These are phyloP conservation scores for Pachyuromys duprasi DNA, from an alignment of 2,797 vertebrate genomes.

Conservation along the genomic window DNA sequence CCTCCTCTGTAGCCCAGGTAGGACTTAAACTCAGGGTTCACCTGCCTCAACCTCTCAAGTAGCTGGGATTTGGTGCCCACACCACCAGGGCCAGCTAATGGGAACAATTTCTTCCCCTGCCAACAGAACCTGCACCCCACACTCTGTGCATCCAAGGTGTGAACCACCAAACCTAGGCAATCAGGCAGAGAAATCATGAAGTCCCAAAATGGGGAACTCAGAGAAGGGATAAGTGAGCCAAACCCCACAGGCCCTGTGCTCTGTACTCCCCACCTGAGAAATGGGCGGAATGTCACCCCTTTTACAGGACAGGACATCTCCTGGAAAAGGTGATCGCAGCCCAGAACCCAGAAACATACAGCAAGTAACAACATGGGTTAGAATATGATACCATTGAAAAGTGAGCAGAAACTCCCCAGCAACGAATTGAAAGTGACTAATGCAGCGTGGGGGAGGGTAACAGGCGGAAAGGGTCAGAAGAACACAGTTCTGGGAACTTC, in stretches of 20 bases:
- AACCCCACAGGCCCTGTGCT: background rate
- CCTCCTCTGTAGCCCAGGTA: background rate
- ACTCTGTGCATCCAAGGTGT: fast-evolving
- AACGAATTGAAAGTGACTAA: background rate
- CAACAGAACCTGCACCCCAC: background rate
- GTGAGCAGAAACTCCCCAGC: background rate
- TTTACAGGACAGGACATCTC: background rate
- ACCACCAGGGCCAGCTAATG: no score
- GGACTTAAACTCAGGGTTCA: background rate
- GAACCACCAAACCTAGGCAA: background rate
- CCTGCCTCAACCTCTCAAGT: background rate
- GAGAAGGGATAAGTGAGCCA: background rate
- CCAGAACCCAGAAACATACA: background rate
- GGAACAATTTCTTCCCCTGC: background rate
- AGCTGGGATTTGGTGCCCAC: background rate
- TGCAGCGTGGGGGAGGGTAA: background rate
- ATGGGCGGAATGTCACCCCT: background rate
- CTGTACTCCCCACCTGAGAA: background rate
- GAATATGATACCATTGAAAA: background rate
- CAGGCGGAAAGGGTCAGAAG: background rate
- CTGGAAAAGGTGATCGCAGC: background rate
- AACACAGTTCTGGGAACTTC: background rate
- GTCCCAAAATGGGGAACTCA: background rate
- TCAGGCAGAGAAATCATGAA: background rate
- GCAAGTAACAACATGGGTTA: background rate